Percentiles rank a stretch among this genome's conserved stretches.
Evolutionary conservation across 37 sponge, comb jelly and placozoan species (phyloP).

Genomic region (Beroe forskalii): DNA sequence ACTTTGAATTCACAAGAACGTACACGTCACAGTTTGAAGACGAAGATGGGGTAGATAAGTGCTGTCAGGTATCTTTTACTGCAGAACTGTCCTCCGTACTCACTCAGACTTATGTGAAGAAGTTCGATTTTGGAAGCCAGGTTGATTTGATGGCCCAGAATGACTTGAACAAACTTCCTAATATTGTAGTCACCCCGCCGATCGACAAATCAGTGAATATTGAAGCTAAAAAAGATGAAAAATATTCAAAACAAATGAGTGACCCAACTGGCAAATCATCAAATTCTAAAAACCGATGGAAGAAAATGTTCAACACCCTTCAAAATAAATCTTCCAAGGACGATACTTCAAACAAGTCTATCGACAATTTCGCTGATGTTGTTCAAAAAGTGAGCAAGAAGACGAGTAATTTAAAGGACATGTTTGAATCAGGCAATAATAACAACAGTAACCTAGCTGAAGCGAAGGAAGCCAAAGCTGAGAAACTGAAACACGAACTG

Average conservation of each 20-base stretch:
- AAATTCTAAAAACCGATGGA: background rate
- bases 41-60: background rate
- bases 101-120: background rate
- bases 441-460: background rate
- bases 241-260: background rate
- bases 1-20: background rate
- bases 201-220: background rate
- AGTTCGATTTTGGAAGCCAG: background rate
- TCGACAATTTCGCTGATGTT: background rate
- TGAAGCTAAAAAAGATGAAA: background rate
- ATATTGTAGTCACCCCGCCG: slow-evolving; percentile 59
- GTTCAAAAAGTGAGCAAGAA: background rate
- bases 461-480: background rate
- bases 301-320: background rate
- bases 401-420: background rate
- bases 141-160: background rate
- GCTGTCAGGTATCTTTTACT: background rate
- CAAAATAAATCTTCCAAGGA: background rate
- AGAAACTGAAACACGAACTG: slow-evolving; percentile 43
- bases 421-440: slow-evolving; percentile 11
- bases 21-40: background rate
- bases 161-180: slow-evolving; percentile 49
- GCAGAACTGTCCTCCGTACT: background rate
- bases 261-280: background rate
- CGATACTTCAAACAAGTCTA: background rate